Base-by-base conservation (phyloP, 2,797 vertebrate species). In the Parauchenoglanis ngamensis region DNA sequence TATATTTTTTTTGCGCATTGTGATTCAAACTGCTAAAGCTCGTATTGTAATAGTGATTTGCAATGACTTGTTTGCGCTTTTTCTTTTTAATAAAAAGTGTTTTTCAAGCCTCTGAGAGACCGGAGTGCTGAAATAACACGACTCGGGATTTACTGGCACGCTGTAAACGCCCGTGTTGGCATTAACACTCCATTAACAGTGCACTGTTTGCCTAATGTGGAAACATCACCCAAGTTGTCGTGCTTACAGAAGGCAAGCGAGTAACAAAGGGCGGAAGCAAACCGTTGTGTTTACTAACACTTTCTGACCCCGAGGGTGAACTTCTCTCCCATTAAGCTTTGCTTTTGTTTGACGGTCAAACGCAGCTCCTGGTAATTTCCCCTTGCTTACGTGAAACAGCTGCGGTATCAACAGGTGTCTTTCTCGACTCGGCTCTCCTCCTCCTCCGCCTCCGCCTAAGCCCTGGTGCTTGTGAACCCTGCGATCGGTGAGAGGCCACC, bases 341-440 rank as follows among this genome's bases (percentile, higher is more conserved):
- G 3, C 40, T 88, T 82, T 65, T 85, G 85, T 40, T 85, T 65
- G 72, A 28, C 6, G 57, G 23, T 75, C 70, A 72, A 35, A 86
- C 8, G 54, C 85, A 85, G 83, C 75, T 91, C 84, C 67, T 63
- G 78, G 84, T 88, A 65, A 86, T 86, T 90, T 89, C 88, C 89
- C 88, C 31, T 83, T 91, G 92, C 92, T 88, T 88, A 88, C 17
- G 23, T 15, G 5, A 44, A 91, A 90, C 91, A 94, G 87, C 87
- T 90, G 90, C 89, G 49, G 90, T 88, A 91, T 93, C 93, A 95
- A 95, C 95, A 95, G 95, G 95, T 96, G 95, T 94, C 76, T 83
- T 85, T 75, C 89, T 85, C 86, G 78, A 86, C 88, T 86, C 76
- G 13, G 44, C 61, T 1, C 40, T 23, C 79, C 56, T 67, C 44